Evolutionary conservation across 2,113 vertebrate species (phyloP), one percentile per base, ranked within the genome.

Genomic region (Hemibates koningsi): DNA sequence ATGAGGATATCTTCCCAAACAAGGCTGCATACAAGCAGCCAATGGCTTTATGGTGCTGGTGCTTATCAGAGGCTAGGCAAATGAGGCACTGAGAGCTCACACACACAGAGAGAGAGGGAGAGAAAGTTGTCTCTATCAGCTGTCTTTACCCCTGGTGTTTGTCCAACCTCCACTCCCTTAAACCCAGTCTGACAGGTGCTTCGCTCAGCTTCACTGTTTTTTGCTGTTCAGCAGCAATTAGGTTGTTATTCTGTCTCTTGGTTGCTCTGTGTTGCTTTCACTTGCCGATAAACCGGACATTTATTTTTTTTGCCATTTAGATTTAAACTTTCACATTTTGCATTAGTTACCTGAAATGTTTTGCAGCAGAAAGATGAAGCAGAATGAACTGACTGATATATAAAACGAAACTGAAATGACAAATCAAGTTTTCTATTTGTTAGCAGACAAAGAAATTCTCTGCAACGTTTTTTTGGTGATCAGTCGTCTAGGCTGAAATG

Each of bases 141-240:
- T 92, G 94, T 93, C 91, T 89, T 80, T 88, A 54, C 19, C 54
- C 34, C 87, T 94, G 91, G 92, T 94, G 90, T 92, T 80, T 89
- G 71, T 94, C 93, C 91, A 94, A 78, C 89, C 81, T 92, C 90
- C 90, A 87, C 90, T 93, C 92, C 92, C 86, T 91, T 86, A 80
- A 91, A 94, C 85, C 90, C 92, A 53, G 93, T 87, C 88, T 86
- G 92, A 93, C 94, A 93, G 92, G 92, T 93, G 94, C 89, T 87
- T 73, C 12, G 81, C 88, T 93, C 87, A 83, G 91, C 91, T 87
- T 90, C 84, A 38, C 89, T 82, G 43, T 84, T 86, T 50, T 73
- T 27, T 78, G 34, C 66, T 85, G 81, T 86, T 89, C 86, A 81
- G 79, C 88, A 87, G 81, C 45, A 63, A 1, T 29, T 45, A 21